Base-by-base conservation (phyloP, 2,888 invertebrate species). In the Lithophane ornitopus region DNA sequence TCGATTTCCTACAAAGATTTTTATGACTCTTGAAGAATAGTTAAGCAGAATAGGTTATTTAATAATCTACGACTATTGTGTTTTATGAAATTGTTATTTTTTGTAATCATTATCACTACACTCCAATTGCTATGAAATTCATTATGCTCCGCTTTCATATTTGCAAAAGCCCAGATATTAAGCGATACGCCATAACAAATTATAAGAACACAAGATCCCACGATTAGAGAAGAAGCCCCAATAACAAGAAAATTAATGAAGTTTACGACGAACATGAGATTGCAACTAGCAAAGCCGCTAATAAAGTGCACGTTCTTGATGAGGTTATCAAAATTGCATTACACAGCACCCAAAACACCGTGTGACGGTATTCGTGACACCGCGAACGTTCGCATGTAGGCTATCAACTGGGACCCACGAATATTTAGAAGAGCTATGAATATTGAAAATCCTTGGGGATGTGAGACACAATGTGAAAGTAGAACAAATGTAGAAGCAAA, bases 281-380 rank as follows among this genome's bases (percentile, higher is more conserved):
- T 78, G 78, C 78, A 90, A 85, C 84, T 78, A 84, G 70, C 76
- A 81, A 85, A 84, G 86, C 78, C 74, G 80, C 86, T 88, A 87
- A 91, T 89, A 88, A 89, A 89, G 88, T 91, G 90, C 89, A 90
- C 86, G 82, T 76, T 87, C 72, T 85, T 89, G 90, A 92, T 90
- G 92, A 92, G 91, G 90, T 92, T 92, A 94, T 94, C 93, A 94
- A 94, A 92, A 92, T 94, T 95, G 93, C 94, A 94, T 93, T 91
- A 93, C 89, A 92, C 90, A 89, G 85, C 89, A 88, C 91, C 90
- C 88, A 89, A 88, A 91, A 90, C 89, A 88, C 90, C 89, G 90
- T 90, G 90, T 92, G 91, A 91, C 90, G 87, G 80, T 88, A 89
- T 92, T 91, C 92, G 89, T 91, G 91, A 78, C 86, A 90, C 89